Conservation (phyloP, 2,113 vertebrate species). For the Megalops atlanticus region DNA sequence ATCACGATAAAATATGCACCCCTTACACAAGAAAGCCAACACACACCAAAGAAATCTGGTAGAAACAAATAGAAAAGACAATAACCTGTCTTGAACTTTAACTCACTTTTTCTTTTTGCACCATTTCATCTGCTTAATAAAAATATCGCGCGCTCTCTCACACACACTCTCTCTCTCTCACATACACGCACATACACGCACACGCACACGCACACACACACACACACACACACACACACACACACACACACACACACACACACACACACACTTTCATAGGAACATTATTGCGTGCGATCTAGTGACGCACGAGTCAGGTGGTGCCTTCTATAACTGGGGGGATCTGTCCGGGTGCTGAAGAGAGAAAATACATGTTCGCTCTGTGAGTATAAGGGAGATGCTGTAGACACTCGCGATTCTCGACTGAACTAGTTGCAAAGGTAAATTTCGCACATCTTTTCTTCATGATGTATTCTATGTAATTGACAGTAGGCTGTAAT, state of each 20-base stretch:
- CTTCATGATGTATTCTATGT: too few relatives aligned
- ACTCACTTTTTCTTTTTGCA: background rate
- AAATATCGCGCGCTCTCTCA: background rate
- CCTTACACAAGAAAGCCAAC: background rate
- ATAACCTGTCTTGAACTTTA: too few relatives aligned
- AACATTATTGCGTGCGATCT: constrained; percentile 46
- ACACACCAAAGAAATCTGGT: too few relatives aligned
- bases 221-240: background rate
- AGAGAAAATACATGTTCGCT: constrained; percentile 44
- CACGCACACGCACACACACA: background rate
- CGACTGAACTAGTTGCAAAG: constrained; percentile 55
- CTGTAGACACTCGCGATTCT: constrained; percentile 42
- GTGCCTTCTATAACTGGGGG: constrained; percentile 57
- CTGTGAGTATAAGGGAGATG: constrained; percentile 49
- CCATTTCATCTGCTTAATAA: background rate
- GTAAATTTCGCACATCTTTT: constrained; percentile 68
- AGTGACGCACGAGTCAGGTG: constrained; percentile 72
- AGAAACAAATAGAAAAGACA: too few relatives aligned
- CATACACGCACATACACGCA: background rate
- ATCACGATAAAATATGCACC: too few relatives aligned
- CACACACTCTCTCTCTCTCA: too few relatives aligned
- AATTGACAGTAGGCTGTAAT: too few relatives aligned
- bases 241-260: background rate
- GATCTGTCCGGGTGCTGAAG: constrained; percentile 78
- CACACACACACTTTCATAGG: background rate